phyloP scores from a whole-genome alignment of 2,113 vertebrate genomes.

The Rhinolophus ferrumequinum region DNA sequence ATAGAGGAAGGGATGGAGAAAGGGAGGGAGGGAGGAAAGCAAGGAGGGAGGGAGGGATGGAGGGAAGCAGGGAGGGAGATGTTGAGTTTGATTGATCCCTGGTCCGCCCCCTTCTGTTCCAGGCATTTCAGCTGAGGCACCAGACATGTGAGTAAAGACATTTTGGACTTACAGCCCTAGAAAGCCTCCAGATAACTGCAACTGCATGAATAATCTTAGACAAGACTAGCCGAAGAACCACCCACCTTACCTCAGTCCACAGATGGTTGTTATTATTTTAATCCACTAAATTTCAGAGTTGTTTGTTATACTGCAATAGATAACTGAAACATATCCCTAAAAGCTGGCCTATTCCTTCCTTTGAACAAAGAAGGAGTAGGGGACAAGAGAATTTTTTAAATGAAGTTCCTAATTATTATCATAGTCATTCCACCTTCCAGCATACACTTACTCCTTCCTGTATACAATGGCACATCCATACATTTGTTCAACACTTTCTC shows the following conservation, averaged over 20 bases:
- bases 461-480: neutral
- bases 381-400: neutral
- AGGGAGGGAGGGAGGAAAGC: neutral
- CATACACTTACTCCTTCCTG: neutral
- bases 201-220: neutral
- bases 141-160: neutral
- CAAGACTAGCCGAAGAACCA: neutral
- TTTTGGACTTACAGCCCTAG: neutral
- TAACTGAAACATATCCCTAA: neutral
- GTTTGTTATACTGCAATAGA: neutral
- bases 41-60: neutral
- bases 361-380: neutral
- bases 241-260: neutral
- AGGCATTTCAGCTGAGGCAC: neutral
- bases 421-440: neutral
- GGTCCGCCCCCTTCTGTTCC: neutral
- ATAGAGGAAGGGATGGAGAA: neutral
- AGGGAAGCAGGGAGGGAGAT: neutral
- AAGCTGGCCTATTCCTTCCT: neutral
- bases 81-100: neutral
- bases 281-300: neutral
- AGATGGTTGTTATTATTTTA: neutral
- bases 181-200: neutral
- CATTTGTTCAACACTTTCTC: neutral
- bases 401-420: neutral